Percentiles rank a stretch among this genome's conserved stretches.
Evolutionary conservation across 2,888 invertebrate genomes (phyloP).

Genomic region (Rhimphoctona megacephalus): DNA sequence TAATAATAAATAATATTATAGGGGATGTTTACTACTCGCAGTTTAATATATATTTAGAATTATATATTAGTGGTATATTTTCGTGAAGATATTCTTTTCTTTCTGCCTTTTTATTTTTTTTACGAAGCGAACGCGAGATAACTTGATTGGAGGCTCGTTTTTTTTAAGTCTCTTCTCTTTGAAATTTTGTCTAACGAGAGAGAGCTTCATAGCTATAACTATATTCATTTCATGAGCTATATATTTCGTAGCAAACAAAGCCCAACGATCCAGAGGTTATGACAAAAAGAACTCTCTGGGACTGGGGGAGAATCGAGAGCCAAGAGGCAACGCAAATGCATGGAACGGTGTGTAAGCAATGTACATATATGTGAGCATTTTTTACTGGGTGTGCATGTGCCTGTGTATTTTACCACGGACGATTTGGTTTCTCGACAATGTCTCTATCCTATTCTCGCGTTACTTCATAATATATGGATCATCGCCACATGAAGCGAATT

Average conservation of each 20-base stretch:
- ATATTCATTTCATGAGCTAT: constrained; percentile 2
- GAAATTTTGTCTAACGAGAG: constrained; percentile 7
- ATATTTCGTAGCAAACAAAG: constrained; percentile 51
- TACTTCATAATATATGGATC: constrained; percentile 1
- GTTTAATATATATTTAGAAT: background rate
- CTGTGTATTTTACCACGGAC: constrained; percentile 24
- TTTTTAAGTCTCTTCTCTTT: background rate
- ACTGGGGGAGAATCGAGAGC: constrained; percentile 3
- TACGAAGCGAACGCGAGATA: background rate
- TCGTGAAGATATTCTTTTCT: background rate
- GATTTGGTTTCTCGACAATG: constrained; percentile 46
- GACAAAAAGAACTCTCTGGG: constrained; percentile 41
- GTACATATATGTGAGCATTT: background rate
- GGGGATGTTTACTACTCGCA: too few relatives aligned
- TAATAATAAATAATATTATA: too few relatives aligned
- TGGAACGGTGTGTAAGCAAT: background rate
- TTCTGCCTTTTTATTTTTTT: background rate
- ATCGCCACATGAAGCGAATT: background rate
- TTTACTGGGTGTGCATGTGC: background rate
- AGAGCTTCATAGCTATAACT: background rate
- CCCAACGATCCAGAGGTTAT: constrained; percentile 50
- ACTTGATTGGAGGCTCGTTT: background rate
- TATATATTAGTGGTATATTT: background rate
- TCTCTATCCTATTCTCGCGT: background rate
- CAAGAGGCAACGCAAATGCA: background rate